Conservation (phyloP, 2,113 vertebrate genomes). For the Asarcornis scutulata region DNA sequence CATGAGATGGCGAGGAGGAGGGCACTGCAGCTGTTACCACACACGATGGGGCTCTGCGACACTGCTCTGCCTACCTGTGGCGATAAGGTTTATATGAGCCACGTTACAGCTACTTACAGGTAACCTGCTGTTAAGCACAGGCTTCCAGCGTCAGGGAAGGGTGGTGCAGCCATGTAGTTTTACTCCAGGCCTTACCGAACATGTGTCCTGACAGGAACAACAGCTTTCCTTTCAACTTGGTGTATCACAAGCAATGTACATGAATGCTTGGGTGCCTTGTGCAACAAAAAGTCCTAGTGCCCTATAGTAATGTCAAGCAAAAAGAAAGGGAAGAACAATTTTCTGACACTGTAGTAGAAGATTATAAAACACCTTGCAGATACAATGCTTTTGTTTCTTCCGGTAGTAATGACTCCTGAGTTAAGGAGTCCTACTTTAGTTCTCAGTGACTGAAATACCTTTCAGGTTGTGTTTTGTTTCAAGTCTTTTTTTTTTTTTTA, state of each 20-base stretch:
- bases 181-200: background rate
- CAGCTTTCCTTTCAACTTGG: background rate
- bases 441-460: background rate
- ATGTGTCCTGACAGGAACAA: background rate
- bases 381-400: background rate
- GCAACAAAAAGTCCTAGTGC: background rate
- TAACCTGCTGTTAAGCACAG: background rate
- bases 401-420: background rate
- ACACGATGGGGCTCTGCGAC: background rate
- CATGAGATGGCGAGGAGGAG: rapidly evolving
- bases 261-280: background rate
- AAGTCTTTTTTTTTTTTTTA: background rate
- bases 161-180: background rate
- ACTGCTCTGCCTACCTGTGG: background rate
- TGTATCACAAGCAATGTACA: background rate
- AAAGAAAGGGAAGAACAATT: background rate
- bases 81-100: background rate
- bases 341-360: background rate
- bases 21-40: background rate
- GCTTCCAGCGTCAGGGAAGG: background rate
- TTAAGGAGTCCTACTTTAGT: background rate
- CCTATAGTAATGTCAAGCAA: background rate
- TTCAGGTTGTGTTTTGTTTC: background rate
- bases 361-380: background rate
- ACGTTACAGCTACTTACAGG: background rate